Base-by-base conservation (phyloP, 2,888 invertebrate genomes). In the Pterostichus madidus region DNA sequence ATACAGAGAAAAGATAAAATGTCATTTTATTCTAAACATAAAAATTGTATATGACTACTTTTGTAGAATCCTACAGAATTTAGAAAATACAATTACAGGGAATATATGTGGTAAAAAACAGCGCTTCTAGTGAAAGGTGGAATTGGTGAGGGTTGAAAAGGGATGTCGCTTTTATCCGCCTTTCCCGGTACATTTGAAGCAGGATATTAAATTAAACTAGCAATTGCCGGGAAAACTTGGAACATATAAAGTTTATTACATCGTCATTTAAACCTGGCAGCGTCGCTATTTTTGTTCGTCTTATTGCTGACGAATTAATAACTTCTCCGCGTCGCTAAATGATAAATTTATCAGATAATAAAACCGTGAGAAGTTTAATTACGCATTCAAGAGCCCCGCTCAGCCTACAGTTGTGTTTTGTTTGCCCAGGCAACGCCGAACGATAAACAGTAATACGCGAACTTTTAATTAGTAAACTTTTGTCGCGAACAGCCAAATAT, bases 341-440 rank as follows among this genome's bases (percentile, higher is more conserved):
- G 87, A 87, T 87, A 88, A 88, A 87, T 87, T 91, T 91, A 92
- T 92, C 92, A 92, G 91, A 91, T 83, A 83, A 81, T 81, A 81
- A 81, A 81, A 81, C 75, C 52, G 75, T 75, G 75, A 75, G 68
- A 44, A 71, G 52, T 75, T 75, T 75, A 75, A 75, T 90, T 90
- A 90, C 91, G 90, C 91, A 91, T 91, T 91, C 91, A 91, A 91
- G 91, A 91, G 91, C 91, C 91, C 46, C 59, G 10, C 44, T 71
- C 44, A 31, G 75, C 75, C 49, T 75, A 52, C 49, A 10, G 31
- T 75, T 75, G 91, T 80, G 53, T 71, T 71, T 80, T 80, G 80
- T 80, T 80, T 80, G 56, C 80, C 17, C 35, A 53, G 13, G 73
- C 71, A 68, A 71, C 80, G 53, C 24, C 56, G 53, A 80, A 80